phyloP scores from a whole-genome alignment of 92 coral and sea anemone genomes.

The Plumapathes pennacea region DNA sequence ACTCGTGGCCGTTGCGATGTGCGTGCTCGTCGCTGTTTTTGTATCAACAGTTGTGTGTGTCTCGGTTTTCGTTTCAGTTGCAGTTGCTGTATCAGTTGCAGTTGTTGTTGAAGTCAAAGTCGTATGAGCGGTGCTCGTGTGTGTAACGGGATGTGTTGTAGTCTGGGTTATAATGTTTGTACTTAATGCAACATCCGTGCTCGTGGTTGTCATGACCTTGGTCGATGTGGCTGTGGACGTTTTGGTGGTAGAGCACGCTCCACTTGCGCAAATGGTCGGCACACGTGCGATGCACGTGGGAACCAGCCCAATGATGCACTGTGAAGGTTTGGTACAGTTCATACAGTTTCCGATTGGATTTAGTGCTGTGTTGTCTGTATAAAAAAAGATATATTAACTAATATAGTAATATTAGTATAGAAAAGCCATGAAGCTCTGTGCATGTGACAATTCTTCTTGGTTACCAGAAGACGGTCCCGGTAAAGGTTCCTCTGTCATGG shows the following conservation, averaged over 20 bases:
- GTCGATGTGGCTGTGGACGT: constrained; percentile 23
- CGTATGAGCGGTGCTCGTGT: not conserved
- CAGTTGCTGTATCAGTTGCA: not conserved
- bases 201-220: constrained; percentile 12
- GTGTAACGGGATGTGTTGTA: constrained; percentile 6
- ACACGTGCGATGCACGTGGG: constrained; percentile 56
- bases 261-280: constrained; percentile 12
- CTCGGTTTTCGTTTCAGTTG: not conserved
- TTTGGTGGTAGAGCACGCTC: too few species aligned
- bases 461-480: too few species aligned
- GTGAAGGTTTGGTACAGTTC: constrained; percentile 47
- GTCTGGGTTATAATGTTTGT: constrained; percentile 18
- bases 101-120: constrained; percentile 3
- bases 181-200: constrained; percentile 5
- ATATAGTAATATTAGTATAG: too few species aligned
- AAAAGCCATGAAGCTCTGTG: too few species aligned
- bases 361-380: too few species aligned
- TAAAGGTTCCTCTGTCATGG: too few species aligned
- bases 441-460: too few species aligned
- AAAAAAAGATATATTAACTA: too few species aligned
- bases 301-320: constrained; percentile 38
- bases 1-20: constrained; percentile 20
- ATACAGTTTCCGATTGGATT: too few species aligned
- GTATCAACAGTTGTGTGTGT: constrained; percentile 24
- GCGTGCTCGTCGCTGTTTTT: constrained; percentile 23